A percentile compares a stretch with the other conserved stretches of the same genome.
phyloP scores from a whole-genome alignment of 37 sponge, comb jelly and placozoan genomes.

The Cliona cf. orientalis region DNA sequence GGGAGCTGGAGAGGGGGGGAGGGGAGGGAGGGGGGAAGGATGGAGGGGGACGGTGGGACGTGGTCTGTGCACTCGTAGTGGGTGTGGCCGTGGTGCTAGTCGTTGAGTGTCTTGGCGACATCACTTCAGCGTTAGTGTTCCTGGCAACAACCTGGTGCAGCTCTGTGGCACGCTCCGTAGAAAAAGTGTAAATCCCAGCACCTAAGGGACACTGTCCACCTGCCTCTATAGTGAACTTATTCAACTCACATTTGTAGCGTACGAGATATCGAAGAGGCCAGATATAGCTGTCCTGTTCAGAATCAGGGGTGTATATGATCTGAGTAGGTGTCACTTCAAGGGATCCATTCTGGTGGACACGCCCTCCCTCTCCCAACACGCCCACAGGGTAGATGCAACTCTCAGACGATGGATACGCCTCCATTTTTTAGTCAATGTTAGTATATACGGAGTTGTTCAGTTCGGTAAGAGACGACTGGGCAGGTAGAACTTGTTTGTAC shows the following conservation, averaged over 20 bases:
- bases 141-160: conserved; percentile 18
- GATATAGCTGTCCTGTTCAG: neutral
- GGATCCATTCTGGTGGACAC: neutral
- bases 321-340: conserved; percentile 23
- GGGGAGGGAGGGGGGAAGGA: neutral
- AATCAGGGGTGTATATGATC: conserved; percentile 2
- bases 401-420: neutral
- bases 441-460: too few species aligned
- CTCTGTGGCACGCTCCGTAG: conserved; percentile 34
- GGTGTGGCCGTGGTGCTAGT: too few species aligned
- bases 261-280: conserved; percentile 65
- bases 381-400: neutral
- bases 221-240: conserved; percentile 63
- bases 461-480: too few species aligned
- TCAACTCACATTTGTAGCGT: conserved; percentile 44
- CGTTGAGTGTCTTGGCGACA: too few species aligned
- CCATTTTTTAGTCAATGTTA: too few species aligned
- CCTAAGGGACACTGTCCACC: conserved; percentile 34
- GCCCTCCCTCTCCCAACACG: neutral
- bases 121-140: too few species aligned
- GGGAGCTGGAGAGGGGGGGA: too few species aligned
- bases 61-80: too few species aligned
- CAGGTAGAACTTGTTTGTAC: too few species aligned
- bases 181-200: conserved; percentile 40
- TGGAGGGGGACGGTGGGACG: neutral